Base-by-base conservation (phyloP, 2,888 invertebrate species). In the Lamellibrachia satsuma region DNA sequence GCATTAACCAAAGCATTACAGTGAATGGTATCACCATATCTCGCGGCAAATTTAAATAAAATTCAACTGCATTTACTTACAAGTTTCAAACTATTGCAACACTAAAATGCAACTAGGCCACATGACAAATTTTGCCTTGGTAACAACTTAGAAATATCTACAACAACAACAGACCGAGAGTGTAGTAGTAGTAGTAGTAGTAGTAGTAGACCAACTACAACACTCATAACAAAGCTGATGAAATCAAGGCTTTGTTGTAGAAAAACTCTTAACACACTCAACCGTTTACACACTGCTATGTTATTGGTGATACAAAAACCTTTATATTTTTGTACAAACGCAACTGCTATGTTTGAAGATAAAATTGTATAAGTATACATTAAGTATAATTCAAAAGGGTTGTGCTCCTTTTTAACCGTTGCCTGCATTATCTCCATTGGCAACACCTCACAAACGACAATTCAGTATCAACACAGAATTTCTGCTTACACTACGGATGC, bases 241-340 rank as follows among this genome's bases (percentile, higher is more conserved):
- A 75, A 75, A 75, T 75, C 75, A 75, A 11, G 22, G n/a, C 75
- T 75, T 57, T 75, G 75, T 22, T 75, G 22, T 22, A 75, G 75
- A 75, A 9, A 75, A 75, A 75, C 22, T 75, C 75, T 75, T 60
- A 22, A 75, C 75, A 75, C 22, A 15, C 39, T 39, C 39, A 39
- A 39, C 39, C 39, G 39, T 39, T 39, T 39, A 39, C 39, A 39
- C 39, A 39, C 39, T 39, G 39, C 75, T 22, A 75, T 6, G 22
- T 75, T 75, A 75, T 75, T 11, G 75, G 75, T 75, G 15, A 75
- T 75, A 75, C 75, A 75, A 75, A 55, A 75, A 75, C 75, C 75
- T 75, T 75, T 22, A 75, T 75, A 75, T 75, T 75, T 75, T 75
- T 75, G 75, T 75, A 75, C 75, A 75, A 75, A 75, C n/a, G n/a